These are phyloP conservation scores for Cepaea hortensis DNA, from an alignment of 2,888 invertebrate genomes.

Conservation along the genomic window DNA sequence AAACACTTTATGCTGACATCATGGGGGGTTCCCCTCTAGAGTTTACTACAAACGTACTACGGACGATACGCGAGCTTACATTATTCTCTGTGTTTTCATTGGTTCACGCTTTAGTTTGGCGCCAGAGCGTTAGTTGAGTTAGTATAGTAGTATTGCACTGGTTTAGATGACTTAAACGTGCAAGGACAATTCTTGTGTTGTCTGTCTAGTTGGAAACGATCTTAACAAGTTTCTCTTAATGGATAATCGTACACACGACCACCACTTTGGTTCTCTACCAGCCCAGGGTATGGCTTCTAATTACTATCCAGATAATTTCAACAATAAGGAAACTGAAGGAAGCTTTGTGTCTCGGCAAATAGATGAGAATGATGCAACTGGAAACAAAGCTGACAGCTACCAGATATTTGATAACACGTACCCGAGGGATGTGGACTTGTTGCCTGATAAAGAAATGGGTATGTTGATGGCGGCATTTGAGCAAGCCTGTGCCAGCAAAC, in stretches of 20 bases:
- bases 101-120: constrained; percentile 6
- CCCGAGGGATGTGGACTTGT: background rate
- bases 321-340: background rate
- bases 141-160: background rate
- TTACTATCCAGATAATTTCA: background rate
- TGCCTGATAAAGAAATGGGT: background rate
- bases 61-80: background rate
- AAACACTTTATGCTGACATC: constrained; percentile 45
- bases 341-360: background rate
- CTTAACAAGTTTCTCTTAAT: background rate
- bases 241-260: background rate
- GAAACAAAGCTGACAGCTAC: background rate
- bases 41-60: constrained; percentile 44
- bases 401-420: background rate
- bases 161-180: background rate
- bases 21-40: constrained; percentile 28
- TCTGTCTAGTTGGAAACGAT: background rate
- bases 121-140: background rate
- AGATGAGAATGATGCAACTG: background rate
- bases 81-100: constrained; percentile 37
- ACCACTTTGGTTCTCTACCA: no score
- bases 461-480: constrained; percentile 16
- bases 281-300: background rate
- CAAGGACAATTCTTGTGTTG: background rate
- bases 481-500: constrained; percentile 27